Conservation (phyloP, 2,888 invertebrate species). For the Buathra laborator region DNA sequence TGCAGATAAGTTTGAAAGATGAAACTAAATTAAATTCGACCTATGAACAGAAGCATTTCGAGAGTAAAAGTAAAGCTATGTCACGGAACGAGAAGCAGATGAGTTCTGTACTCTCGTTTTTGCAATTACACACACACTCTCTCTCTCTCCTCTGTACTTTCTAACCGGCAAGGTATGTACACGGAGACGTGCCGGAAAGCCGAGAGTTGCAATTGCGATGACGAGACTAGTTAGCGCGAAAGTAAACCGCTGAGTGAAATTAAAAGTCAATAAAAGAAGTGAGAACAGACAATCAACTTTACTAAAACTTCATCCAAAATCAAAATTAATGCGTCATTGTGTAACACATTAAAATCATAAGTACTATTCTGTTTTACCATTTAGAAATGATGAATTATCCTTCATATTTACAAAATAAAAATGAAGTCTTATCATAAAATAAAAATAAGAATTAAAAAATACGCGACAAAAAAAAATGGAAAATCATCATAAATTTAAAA, state of each 20-base stretch:
- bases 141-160: conserved; percentile 35
- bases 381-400: not conserved
- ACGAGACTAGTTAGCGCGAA: conserved; percentile 3
- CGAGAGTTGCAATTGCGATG: conserved; percentile 33
- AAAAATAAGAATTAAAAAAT: no score
- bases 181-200: not conserved
- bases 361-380: not conserved
- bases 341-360: not conserved
- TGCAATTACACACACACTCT: conserved; percentile 41
- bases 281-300: conserved; percentile 23
- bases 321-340: conserved; percentile 27
- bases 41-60: not conserved
- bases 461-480: no score
- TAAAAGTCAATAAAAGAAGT: conserved; percentile 22
- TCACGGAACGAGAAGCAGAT: conserved; percentile 24
- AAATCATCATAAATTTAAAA: no score
- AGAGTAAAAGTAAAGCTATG: conserved; percentile 40
- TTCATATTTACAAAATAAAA: not conserved
- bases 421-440: not conserved
- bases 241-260: conserved; percentile 7
- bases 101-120: conserved; percentile 53
- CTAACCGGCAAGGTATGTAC: conserved; percentile 18
- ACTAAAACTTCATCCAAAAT: conserved; percentile 3
- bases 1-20: not conserved
- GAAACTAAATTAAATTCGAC: not conserved